Conservation (phyloP, 2,797 vertebrate genomes). For the Molossus alvarezi region DNA sequence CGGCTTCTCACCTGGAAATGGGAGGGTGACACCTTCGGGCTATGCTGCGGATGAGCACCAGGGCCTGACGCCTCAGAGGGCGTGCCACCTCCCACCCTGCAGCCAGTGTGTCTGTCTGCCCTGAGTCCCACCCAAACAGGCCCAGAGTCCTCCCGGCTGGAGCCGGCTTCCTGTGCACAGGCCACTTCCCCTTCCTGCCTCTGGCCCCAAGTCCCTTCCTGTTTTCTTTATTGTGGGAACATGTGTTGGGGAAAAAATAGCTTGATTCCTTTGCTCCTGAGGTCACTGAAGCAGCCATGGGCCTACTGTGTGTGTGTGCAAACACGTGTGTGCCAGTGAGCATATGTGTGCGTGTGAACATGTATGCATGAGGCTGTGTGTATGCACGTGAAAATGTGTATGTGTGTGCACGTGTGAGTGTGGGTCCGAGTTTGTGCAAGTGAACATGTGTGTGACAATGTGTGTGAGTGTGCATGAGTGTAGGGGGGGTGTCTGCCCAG, state of each 20-base stretch:
- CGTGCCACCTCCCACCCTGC: not conserved
- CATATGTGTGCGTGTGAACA: not conserved
- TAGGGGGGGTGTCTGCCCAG: not conserved
- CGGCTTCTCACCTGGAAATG: fast-evolving
- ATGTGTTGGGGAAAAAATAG: not conserved
- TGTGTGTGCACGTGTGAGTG: not conserved
- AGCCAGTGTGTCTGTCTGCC: not conserved
- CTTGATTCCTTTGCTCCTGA: not conserved
- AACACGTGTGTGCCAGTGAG: not conserved
- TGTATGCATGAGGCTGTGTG: fast-evolving
- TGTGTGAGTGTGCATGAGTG: too few relatives aligned
- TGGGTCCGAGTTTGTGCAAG: too few relatives aligned
- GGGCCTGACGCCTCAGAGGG: fast-evolving
- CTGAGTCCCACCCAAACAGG: not conserved
- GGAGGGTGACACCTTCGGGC: fast-evolving
- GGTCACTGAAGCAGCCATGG: not conserved
- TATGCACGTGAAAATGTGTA: not conserved
- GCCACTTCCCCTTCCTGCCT: slow-evolving; percentile 78
- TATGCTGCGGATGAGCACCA: fast-evolving
- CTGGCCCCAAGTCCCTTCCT: slow-evolving; percentile 76
- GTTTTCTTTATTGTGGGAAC: slow-evolving; percentile 68
- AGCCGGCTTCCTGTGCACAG: not conserved
- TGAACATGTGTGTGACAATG: too few relatives aligned
- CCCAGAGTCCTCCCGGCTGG: not conserved
- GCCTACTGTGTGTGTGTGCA: not conserved